Conservation (phyloP, 2,113 vertebrate genomes). For the Camelus dromedarius region DNA sequence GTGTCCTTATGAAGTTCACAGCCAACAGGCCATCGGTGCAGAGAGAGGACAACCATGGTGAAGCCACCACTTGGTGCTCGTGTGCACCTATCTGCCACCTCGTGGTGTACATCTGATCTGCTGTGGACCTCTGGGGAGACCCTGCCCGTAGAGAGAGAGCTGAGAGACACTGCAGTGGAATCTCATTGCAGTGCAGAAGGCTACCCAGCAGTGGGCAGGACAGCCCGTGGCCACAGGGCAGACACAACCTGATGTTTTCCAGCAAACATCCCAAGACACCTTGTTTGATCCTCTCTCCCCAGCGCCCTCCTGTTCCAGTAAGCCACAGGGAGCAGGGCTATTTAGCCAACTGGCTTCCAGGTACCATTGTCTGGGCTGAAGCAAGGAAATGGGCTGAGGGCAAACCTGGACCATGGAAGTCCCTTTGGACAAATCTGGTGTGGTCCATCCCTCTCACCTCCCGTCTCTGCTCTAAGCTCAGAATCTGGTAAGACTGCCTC, state of each 20-base stretch:
- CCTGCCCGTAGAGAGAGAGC: not conserved
- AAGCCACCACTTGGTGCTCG: slow-evolving; percentile 3
- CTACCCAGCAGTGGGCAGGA: not conserved
- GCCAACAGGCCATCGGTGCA: not conserved
- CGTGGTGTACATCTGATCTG: accelerated
- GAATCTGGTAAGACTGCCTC: not conserved
- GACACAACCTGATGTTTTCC: not conserved
- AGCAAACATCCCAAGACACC: not conserved
- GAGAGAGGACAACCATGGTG: not conserved
- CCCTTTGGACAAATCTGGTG: accelerated
- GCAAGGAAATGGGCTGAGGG: not conserved
- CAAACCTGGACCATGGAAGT: too few relatives aligned
- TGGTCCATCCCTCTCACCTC: not conserved
- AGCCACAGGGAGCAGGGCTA: not conserved
- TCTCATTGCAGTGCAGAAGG: not conserved
- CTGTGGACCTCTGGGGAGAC: not conserved
- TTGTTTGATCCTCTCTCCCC: not conserved
- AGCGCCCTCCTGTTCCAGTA: not conserved
- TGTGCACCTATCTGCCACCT: not conserved
- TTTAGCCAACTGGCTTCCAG: not conserved
- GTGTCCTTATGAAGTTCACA: not conserved
- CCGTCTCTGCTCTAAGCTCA: not conserved
- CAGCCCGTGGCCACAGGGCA: not conserved
- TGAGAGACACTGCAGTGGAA: not conserved
- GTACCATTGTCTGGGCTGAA: accelerated